phyloP scores from a whole-genome alignment of 2,113 vertebrate species.

The Crotalus viridis region DNA sequence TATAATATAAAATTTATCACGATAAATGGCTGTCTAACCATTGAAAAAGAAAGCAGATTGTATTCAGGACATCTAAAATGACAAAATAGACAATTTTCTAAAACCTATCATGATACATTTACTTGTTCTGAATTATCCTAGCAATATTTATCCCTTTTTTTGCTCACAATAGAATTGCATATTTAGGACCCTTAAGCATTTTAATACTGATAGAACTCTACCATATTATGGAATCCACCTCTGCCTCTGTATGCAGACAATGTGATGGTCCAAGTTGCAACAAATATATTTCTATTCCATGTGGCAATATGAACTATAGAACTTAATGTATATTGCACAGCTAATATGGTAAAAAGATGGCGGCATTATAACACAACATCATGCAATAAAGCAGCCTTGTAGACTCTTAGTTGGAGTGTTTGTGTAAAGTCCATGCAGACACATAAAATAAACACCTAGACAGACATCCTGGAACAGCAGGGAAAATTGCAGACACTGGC shows the following conservation, averaged over 20 bases:
- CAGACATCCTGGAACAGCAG: neutral
- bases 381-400: neutral
- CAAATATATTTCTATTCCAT: neutral
- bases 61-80: neutral
- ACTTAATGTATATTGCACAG: neutral
- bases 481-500: neutral
- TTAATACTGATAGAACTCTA: slow-evolving; percentile 2
- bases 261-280: neutral
- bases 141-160: neutral
- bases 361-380: neutral
- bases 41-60: slow-evolving; percentile 3
- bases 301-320: neutral
- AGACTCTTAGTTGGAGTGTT: neutral
- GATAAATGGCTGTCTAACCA: neutral
- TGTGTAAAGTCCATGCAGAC: neutral
- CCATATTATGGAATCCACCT: neutral
- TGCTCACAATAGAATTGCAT: slow-evolving; percentile 6
- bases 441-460: neutral
- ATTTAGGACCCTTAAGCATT: slow-evolving; percentile 22
- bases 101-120: neutral
- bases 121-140: neutral
- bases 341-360: neutral
- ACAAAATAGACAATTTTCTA: neutral
- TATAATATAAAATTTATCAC: slow-evolving; percentile 19
- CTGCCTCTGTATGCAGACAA: neutral